Evolutionary conservation across 2,113 vertebrate species (phyloP).

Genomic region (Spizaetus ornatus): DNA sequence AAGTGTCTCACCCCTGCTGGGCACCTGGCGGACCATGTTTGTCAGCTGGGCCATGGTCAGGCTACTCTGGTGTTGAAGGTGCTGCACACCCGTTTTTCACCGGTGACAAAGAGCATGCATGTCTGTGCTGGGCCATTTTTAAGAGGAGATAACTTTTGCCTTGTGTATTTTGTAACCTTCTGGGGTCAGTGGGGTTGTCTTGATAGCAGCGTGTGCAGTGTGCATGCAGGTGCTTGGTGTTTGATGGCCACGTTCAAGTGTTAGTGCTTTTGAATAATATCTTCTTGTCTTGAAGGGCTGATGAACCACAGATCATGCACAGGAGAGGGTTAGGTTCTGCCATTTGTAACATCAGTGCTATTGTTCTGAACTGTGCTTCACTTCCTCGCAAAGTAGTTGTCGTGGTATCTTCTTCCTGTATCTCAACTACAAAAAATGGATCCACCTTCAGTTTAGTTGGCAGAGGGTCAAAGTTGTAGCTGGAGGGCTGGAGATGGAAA

Average conservation of each 20-base stretch:
- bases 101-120: rapidly evolving
- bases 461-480: not conserved
- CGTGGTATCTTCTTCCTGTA: not conserved
- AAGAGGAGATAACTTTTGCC: not conserved
- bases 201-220: rapidly evolving
- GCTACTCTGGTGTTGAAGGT: not conserved
- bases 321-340: not conserved
- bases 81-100: rapidly evolving
- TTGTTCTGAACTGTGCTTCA: not conserved
- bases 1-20: not conserved
- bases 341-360: not conserved
- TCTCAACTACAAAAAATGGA: not conserved
- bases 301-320: not conserved
- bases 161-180: not conserved
- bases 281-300: not conserved
- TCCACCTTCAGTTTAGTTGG: not conserved
- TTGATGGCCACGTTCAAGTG: not conserved
- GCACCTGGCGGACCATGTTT: not conserved
- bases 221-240: not conserved
- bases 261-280: not conserved
- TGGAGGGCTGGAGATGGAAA: not conserved
- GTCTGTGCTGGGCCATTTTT: not conserved
- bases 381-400: not conserved
- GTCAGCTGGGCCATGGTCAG: not conserved
- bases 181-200: not conserved